Base-by-base conservation (phyloP, 2,113 vertebrate genomes). In the Pluvianellus socialis region DNA sequence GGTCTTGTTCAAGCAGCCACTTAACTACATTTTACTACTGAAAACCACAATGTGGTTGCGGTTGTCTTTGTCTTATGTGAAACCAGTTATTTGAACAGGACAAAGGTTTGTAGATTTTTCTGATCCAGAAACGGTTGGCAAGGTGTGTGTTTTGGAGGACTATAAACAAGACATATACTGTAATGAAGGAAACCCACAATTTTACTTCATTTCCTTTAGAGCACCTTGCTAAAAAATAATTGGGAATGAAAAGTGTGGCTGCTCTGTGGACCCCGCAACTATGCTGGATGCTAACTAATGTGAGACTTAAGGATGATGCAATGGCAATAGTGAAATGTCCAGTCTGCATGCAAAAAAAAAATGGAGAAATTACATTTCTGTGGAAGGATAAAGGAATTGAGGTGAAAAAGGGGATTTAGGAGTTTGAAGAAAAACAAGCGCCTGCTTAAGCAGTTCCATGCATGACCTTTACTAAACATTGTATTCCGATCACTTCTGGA, bases 21-120 rank as follows among this genome's bases (percentile, higher is more conserved):
- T 79, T 85, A 72, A 72, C 59, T 67, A 14, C 32, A 21, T 87
- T 92, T 90, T 92, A 45, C 7, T 67, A 1, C 6, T 92, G 80
- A 66, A 94, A 97, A 72, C 95, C 77, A 55, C 91, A 90, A 7
- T 30, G 74, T 55, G 62, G 71, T 75, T 95, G 72, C 2, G 61
- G 82, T 74, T 96, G 26, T 79, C 77, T 94, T 92, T 95, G 94
- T 95, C 61, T 93, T 49, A 49, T 68, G 67, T 56, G n/a, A 88
- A 92, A 72, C 14, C n/a, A 44, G 47, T 55, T 91, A 75, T 68
- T 33, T 85, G 74, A 91, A 59, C 12, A 53, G 58, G 63, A 80
- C 50, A 83, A 91, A 86, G 26, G 49, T 94, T 82, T 68, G 58
- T 38, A 66, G 73, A 10, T 66, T 68, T 79, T 89, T 89, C 49